These are phyloP conservation scores for Cabera pusaria DNA, from an alignment of 2,888 invertebrate genomes.

Conservation along the genomic window DNA sequence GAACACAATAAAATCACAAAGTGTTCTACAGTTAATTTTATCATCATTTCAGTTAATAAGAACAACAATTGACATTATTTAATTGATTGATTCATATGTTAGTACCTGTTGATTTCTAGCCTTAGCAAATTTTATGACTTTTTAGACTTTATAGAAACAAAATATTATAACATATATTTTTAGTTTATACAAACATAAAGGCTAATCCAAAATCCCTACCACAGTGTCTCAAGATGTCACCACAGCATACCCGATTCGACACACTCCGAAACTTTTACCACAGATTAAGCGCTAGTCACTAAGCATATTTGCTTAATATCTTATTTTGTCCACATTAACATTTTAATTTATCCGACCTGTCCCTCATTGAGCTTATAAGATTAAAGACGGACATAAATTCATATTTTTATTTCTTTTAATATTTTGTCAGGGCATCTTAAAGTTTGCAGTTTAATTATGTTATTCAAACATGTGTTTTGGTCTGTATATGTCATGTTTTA, in stretches of 20 bases:
- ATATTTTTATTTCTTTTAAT: slow-evolving; percentile 43
- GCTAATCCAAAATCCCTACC: slow-evolving; percentile 15
- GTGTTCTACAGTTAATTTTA: no score
- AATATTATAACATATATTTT: no score
- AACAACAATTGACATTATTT: no score
- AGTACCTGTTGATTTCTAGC: no score
- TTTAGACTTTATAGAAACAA: no score
- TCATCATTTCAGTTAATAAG: no score
- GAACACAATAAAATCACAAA: no score
- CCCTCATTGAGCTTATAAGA: slow-evolving; percentile 40
- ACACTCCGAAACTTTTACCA: slow-evolving; percentile 31
- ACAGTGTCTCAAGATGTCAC: slow-evolving; percentile 34
- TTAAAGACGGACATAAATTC: slow-evolving; percentile 50
- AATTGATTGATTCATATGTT: no score
- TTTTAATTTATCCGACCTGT: slow-evolving; percentile 46
- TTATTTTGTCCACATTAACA: slow-evolving; percentile 48
- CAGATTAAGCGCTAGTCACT: no score
- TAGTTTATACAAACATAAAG: no score
- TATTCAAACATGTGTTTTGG: slow-evolving; percentile 26
- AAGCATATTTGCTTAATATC: slow-evolving; percentile 47
- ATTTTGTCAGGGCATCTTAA: slow-evolving; percentile 23
- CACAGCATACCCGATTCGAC: slow-evolving; percentile 48
- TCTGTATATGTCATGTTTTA: no score
- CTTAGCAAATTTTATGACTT: no score
- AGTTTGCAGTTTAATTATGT: slow-evolving; percentile 36